These are phyloP conservation scores for Sebastes fasciatus DNA, from an alignment of 2,113 vertebrate genomes.

Conservation along the genomic window DNA sequence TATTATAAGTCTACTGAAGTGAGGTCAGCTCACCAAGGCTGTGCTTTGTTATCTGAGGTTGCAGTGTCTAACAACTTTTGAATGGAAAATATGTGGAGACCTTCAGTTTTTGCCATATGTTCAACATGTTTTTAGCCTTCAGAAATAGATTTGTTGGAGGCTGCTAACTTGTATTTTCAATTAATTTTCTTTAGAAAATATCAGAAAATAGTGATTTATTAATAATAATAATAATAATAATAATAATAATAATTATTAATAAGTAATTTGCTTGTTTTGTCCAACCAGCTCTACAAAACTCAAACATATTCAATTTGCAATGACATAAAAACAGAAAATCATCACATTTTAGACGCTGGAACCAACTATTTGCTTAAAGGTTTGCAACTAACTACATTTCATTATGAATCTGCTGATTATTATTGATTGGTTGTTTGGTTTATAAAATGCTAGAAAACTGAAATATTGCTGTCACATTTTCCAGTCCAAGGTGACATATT, in stretches of 20 bases:
- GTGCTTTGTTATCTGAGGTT: not conserved
- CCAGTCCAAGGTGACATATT: too few relatives aligned
- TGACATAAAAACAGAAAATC: not conserved
- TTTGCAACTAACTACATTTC: not conserved
- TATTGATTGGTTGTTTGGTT: too few relatives aligned
- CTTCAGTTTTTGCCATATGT: not conserved
- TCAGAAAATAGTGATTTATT: too few relatives aligned
- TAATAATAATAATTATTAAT: too few relatives aligned
- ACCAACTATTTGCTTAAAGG: not conserved
- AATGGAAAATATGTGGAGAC: not conserved
- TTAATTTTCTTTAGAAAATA: not conserved
- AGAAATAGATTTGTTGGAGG: too few relatives aligned
- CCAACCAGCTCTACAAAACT: not conserved
- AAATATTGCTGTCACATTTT: too few relatives aligned
- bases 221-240: too few relatives aligned
- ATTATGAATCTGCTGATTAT: not conserved
- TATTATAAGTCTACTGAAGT: rapidly evolving
- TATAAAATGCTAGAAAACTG: too few relatives aligned
- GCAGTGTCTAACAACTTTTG: constrained; percentile 27
- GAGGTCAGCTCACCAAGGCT: not conserved
- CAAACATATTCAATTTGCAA: not conserved
- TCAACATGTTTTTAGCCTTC: too few relatives aligned
- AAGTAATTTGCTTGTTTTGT: not conserved
- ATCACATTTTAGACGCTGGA: not conserved
- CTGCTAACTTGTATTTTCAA: not conserved